Conservation (phyloP, 2,797 vertebrate species). For the Poeciliopsis gracilis region DNA sequence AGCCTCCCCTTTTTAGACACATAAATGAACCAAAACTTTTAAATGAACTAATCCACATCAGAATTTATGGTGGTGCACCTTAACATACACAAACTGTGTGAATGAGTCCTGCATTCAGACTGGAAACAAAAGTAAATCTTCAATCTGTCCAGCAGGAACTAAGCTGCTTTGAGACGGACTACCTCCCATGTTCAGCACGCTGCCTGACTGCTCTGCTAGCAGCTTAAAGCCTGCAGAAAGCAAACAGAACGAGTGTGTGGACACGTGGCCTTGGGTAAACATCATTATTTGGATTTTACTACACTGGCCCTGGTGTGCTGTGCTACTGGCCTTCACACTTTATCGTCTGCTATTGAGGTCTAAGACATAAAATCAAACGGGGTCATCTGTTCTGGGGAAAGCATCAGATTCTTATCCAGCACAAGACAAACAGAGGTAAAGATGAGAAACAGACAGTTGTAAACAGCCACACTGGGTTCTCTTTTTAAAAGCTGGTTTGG, state of each 20-base stretch:
- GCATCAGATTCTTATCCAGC: constrained; percentile 51
- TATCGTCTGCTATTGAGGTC: constrained; percentile 72
- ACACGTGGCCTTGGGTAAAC: constrained; percentile 66
- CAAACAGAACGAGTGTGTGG: constrained; percentile 50
- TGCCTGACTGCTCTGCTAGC: constrained; percentile 12
- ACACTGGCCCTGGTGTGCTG: constrained; percentile 41
- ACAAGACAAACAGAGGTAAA: constrained; percentile 49
- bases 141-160: constrained; percentile 27
- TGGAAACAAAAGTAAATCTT: constrained; percentile 21
- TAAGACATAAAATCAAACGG: constrained; percentile 78
- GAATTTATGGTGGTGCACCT: background rate
- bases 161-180: constrained; percentile 13
- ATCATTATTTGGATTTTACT: constrained; percentile 70
- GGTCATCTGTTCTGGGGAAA: constrained; percentile 77
- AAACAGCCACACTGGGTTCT: constrained; percentile 1
- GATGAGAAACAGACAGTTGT: constrained; percentile 14
- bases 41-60: constrained; percentile 2
- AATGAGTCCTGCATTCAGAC: constrained; percentile 6
- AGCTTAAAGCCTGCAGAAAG: constrained; percentile 23
- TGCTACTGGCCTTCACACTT: constrained; percentile 72
- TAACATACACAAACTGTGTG: background rate
- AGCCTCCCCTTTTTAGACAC: background rate
- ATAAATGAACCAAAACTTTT: background rate
- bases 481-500: background rate
- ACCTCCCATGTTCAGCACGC: constrained; percentile 5